Percentiles rank a stretch among this genome's conserved stretches.
Evolutionary conservation across 2,113 vertebrate species (phyloP).

Genomic region (Nerophis ophidion): DNA sequence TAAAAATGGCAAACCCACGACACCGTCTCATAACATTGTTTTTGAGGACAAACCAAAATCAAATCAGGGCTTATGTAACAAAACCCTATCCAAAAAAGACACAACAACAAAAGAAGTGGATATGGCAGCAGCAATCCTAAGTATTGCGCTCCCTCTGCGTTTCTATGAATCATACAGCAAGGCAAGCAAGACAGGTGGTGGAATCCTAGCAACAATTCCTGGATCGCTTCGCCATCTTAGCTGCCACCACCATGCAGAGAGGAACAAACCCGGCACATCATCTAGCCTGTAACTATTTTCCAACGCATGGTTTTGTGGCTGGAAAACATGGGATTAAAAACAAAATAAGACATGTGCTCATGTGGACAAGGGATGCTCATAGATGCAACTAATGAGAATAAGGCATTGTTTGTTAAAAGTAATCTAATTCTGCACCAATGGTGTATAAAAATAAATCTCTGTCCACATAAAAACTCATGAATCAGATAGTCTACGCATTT

Average conservation of each 20-base stretch:
- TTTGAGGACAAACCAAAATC: not conserved
- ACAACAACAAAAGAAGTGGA: slow-evolving; percentile 7
- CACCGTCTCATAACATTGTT: slow-evolving; percentile 15
- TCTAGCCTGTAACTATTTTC: slow-evolving; percentile 18
- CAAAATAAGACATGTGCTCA: no score
- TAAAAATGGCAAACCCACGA: slow-evolving; percentile 35
- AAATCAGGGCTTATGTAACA: not conserved
- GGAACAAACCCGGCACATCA: slow-evolving; percentile 28
- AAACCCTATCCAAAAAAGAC: not conserved
- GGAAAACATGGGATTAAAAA: no score
- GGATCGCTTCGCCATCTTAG: slow-evolving; percentile 52
- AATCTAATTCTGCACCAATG: no score
- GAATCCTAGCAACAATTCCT: slow-evolving; percentile 58
- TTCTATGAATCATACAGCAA: slow-evolving; percentile 48
- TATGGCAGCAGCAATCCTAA: slow-evolving; percentile 10
- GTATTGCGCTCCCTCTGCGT: slow-evolving; percentile 30
- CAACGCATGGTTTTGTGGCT: slow-evolving; percentile 5
- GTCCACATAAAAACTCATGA: no score
- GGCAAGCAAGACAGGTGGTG: slow-evolving; percentile 39
- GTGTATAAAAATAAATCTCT: no score
- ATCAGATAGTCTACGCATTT: no score
- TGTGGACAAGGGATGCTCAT: no score
- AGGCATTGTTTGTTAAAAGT: no score
- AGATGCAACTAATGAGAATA: no score
- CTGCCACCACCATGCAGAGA: slow-evolving; percentile 39